Percentiles rank a stretch among this genome's conserved stretches.
Evolutionary conservation across 2,888 invertebrate genomes (phyloP).

Genomic region (Drosophila colorata): DNA sequence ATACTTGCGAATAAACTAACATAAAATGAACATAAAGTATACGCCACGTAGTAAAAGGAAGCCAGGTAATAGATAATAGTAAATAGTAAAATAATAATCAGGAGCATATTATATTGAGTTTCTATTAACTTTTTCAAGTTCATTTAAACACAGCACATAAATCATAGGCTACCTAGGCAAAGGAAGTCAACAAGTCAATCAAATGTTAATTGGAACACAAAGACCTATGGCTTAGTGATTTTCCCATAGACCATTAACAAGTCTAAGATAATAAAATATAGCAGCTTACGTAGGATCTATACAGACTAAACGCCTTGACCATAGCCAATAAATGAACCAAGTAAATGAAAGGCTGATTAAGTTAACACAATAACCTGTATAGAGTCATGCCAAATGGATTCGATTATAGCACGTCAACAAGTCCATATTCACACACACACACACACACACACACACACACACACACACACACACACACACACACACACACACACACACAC

Average conservation of each 20-base stretch:
- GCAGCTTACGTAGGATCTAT: background rate
- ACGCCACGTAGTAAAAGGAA: no score
- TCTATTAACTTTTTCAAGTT: no score
- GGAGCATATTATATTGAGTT: no score
- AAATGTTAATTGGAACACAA: constrained; percentile 5
- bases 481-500: constrained; percentile 7
- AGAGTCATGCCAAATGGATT: constrained; percentile 11
- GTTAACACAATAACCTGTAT: constrained; percentile 28
- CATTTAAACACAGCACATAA: background rate
- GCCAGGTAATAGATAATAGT: background rate
- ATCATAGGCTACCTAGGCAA: background rate
- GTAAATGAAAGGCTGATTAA: constrained; percentile 11
- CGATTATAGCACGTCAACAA: constrained; percentile 27
- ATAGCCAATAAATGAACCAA: constrained; percentile 1
- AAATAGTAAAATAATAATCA: no score
- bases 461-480: constrained; percentile 6
- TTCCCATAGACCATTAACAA: background rate
- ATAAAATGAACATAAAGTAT: no score
- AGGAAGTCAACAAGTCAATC: background rate
- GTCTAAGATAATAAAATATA: background rate
- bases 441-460: background rate
- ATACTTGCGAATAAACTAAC: no score
- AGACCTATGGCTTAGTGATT: background rate
- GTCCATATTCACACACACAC: constrained; percentile 16
- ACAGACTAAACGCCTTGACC: no score